Base-by-base conservation (phyloP, 2,797 vertebrate genomes). In the Tamandua tetradactyla region DNA sequence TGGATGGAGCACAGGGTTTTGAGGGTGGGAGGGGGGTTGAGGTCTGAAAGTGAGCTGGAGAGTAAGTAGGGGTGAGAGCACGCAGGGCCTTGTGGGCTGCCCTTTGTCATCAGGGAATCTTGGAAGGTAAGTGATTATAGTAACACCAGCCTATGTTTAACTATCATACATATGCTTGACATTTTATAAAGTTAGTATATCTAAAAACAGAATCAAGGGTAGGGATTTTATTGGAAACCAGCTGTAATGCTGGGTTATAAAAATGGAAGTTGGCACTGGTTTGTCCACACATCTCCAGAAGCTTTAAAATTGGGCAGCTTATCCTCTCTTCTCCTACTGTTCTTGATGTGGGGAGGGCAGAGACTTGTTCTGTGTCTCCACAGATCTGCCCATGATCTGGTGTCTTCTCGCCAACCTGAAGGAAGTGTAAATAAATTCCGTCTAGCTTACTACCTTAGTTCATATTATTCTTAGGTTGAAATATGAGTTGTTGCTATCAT, bases 281-380 rank as follows among this genome's bases (percentile, higher is more conserved):
- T 15, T 69, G 52, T 14, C n/a, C 35, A 11, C 25, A 30, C 1
- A 23, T 7, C 32, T n/a, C 37, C 1, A 17, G 57, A 30, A 87
- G 25, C 11, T 7, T 2, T 23, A 37, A 32, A 68, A 47, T 66
- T 25, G 8, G n/a, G 18, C 11, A 49, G 71, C 13, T 62, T 30
- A 17, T 25, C 8, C 35, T 4, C 55, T 0, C 1, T 13, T 2
- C 32, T 9, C 40, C 32, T n/a, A 7, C 83, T 47, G 20, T 32
- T 40, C 30, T 2, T 9, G 0, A 3, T 32, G n/a, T 7, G 35
- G 14, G 25, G 59, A 9, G 7, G 5, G 49, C 7, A 17, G 37
- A 22, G 32, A 49, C 7, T 59, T 10, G 0, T 40, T 49, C 4
- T 22, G 20, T 18, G 7, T 3, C 44, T 22, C 32, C 35, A 3